Conservation (phyloP, 1,140 invertebrate species). For the Lysiphlebus fabarum region DNA sequence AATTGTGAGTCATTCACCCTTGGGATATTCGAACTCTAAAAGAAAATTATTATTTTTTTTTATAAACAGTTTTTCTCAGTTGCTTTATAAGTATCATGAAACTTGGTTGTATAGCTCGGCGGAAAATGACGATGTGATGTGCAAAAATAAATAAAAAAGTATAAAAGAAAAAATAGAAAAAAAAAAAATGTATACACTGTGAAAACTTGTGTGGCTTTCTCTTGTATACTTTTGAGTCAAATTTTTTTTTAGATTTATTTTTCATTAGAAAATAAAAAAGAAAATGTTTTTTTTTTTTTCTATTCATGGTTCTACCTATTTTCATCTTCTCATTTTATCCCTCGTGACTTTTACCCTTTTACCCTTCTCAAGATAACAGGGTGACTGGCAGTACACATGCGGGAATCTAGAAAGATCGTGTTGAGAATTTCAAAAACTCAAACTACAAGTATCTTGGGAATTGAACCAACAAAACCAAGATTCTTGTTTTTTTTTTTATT, state of each 20-base stretch:
- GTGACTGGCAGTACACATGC: conserved; percentile 16
- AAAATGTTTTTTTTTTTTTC: conserved; percentile 3
- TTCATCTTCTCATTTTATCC: conserved; percentile 23
- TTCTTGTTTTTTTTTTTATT: too few relatives aligned
- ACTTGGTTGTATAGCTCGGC: conserved; percentile 13
- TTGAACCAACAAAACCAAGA: too few relatives aligned
- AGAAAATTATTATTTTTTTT: too few relatives aligned
- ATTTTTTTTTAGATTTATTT: too few relatives aligned
- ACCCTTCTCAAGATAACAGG: conserved; percentile 8
- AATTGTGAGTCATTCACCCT: conserved; percentile 21
- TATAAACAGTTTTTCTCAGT: conserved; percentile 7
- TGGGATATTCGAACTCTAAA: conserved; percentile 6
- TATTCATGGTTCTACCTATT: conserved; percentile 12
- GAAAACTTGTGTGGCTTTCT: neutral
- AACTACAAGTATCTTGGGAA: too few relatives aligned
- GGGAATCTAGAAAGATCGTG: conserved; percentile 14
- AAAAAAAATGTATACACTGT: conserved; percentile 6
- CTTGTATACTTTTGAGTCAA: conserved; percentile 4
- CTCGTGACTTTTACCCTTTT: conserved; percentile 21
- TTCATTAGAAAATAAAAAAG: too few relatives aligned
- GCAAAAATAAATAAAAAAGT: neutral
- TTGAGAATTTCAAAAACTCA: conserved; percentile 16
- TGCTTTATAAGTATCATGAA: conserved; percentile 8
- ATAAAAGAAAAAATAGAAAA: neutral
- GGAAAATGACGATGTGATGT: conserved; percentile 23